Base-by-base conservation (phyloP, 2,888 invertebrate genomes). In the Pachycephus smyrnensis region DNA sequence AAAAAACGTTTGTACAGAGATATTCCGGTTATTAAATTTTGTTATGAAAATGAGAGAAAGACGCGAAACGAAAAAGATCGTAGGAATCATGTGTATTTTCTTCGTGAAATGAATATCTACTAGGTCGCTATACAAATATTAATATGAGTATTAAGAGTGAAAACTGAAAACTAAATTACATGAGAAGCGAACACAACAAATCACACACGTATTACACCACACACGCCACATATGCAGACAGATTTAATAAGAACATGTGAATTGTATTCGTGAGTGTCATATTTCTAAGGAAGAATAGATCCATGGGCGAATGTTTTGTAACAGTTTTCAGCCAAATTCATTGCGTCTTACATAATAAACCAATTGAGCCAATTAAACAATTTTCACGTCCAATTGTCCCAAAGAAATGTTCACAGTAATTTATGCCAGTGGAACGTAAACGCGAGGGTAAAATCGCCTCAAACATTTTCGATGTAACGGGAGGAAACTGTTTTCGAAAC, bases 21-120 rank as follows among this genome's bases (percentile, higher is more conserved):
- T 91, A 89, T 91, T 91, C 90, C 89, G 91, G 90, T 91, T 91
- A 91, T 91, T 90, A 90, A 91, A 91, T 91, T 91, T 91, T 91
- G 90, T 91, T 91, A 91, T 87, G 85, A 78, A 77, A 77, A 40
- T 71, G 78, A 84, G 80, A 82, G 76, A 80, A 79, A 80, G 77
- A 81, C 78, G 75, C 76, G 74, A 77, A 82, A 80, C 80, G 80
- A 83, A 82, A 81, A 78, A 82, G 83, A 80, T 80, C 80, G 81
- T 88, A 87, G 85, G 86, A 88, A 89, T 90, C 89, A 89, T 91
- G 90, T 90, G 90, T 91, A 91, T 91, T 91, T 91, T 91, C 91
- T 91, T 91, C 91, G 90, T 89, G 87, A 86, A 85, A 84, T 83
- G 83, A 83, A 87, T 86, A 87, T 86, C 85, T 87, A 86, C 86